phyloP scores from a whole-genome alignment of 1,140 invertebrate genomes.

The Hylaeus anthracinus region DNA sequence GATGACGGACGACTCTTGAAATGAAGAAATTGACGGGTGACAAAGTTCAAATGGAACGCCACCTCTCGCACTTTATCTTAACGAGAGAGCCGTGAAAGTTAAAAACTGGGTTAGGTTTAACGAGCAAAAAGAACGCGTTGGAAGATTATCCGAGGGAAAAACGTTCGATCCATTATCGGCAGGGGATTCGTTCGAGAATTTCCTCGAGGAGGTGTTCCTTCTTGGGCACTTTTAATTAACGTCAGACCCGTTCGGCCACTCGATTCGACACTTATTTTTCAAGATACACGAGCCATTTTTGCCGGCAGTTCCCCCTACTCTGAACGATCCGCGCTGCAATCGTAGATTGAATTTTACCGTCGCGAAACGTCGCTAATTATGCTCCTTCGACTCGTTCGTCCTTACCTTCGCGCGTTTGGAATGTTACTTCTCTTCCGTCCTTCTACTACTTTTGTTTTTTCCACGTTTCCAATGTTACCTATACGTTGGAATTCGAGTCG shows the following conservation, averaged over 20 bases:
- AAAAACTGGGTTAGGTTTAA: slow-evolving; percentile 23
- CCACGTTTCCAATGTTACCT: not conserved
- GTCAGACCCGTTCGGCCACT: slow-evolving; percentile 37
- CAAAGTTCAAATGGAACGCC: not conserved
- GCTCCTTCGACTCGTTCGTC: slow-evolving; percentile 11
- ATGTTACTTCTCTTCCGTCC: not conserved
- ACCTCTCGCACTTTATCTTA: slow-evolving; percentile 33
- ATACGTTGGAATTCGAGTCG: not conserved
- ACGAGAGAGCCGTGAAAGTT: slow-evolving; percentile 32
- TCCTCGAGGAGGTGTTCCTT: slow-evolving; percentile 40
- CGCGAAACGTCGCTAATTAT: slow-evolving; percentile 46
- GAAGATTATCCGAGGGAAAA: slow-evolving; percentile 45
- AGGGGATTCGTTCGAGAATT: slow-evolving; percentile 41
- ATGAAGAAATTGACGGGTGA: not conserved
- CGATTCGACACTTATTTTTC: slow-evolving; percentile 60
- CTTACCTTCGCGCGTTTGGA: not conserved
- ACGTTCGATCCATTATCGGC: slow-evolving; percentile 53
- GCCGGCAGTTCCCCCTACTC: slow-evolving; percentile 2
- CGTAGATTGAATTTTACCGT: slow-evolving; percentile 54
- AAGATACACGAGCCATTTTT: slow-evolving; percentile 53
- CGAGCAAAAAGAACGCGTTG: slow-evolving; percentile 37
- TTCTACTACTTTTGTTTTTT: too few species aligned
- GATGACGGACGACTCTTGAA: not conserved
- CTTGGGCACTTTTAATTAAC: slow-evolving; percentile 60
- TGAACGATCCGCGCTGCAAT: slow-evolving; percentile 18